Evolutionary conservation across 2,113 vertebrate species (phyloP).

Genomic region (Miniopterus natalensis): DNA sequence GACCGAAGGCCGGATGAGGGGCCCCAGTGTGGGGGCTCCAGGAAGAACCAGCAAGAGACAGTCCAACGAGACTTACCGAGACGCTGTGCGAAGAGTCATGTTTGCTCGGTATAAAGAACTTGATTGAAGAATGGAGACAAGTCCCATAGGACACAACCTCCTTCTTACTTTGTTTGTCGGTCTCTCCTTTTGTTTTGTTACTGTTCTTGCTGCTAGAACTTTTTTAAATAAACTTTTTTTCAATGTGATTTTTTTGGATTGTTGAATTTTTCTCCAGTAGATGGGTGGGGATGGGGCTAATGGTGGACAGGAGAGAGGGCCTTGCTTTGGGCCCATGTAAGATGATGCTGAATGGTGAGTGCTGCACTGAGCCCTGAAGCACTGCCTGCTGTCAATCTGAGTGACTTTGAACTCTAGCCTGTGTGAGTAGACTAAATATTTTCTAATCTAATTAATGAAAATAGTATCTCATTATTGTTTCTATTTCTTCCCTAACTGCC

Average conservation of each 20-base stretch:
- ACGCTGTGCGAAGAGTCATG: conserved; percentile 97
- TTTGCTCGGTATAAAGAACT: conserved; percentile 98
- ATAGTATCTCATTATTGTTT: background rate
- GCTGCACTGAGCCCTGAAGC: background rate
- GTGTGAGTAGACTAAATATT: background rate
- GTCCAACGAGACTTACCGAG: conserved; percentile 93
- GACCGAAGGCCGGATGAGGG: conserved; percentile 91
- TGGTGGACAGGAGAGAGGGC: background rate
- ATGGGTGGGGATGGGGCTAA: background rate
- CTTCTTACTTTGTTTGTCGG: conserved; percentile 82
- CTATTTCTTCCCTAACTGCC: conserved; percentile 19
- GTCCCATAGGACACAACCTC: conserved; percentile 57
- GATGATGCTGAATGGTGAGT: background rate
- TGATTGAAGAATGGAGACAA: conserved; percentile 89
- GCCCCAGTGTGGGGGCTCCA: conserved; percentile 90
- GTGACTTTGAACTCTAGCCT: background rate
- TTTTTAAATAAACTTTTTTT: conserved; percentile 88
- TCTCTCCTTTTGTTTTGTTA: conserved; percentile 88
- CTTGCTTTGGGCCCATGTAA: background rate
- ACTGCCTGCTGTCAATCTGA: background rate
- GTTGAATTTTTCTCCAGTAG: conserved; percentile 28
- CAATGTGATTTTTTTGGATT: conserved; percentile 73
- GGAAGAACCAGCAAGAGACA: conserved; percentile 90
- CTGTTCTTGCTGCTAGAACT: conserved; percentile 91
- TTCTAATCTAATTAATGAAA: background rate